A percentile compares a stretch with the other conserved stretches of the same genome.
Conservation (phyloP, 2,797 vertebrate genomes). For the Cercopithecus diana region DNA sequence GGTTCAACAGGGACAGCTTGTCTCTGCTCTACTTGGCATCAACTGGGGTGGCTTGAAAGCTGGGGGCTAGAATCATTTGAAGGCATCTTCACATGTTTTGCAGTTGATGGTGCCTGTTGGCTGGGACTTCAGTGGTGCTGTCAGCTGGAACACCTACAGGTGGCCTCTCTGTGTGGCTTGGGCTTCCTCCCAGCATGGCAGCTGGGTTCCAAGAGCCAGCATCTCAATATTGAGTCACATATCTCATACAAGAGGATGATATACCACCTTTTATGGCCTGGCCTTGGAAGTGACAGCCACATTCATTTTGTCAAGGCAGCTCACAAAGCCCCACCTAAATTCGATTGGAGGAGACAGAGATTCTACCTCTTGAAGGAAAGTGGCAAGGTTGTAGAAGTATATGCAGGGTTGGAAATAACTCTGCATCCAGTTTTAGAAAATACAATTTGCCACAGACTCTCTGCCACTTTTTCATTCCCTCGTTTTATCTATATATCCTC, state of each 20-base stretch:
- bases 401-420: constrained; percentile 9
- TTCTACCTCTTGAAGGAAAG: not conserved
- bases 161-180: not conserved
- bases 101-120: not conserved
- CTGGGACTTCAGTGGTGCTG: not conserved
- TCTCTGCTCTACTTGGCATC: not conserved
- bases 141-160: not conserved
- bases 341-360: not conserved
- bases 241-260: not conserved
- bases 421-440: not conserved
- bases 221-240: not conserved
- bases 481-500: not conserved
- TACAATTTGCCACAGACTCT: not conserved
- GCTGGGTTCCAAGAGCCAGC: not conserved
- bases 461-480: not conserved
- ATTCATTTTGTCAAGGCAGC: not conserved
- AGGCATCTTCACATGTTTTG: not conserved
- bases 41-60: not conserved
- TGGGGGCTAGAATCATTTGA: not conserved
- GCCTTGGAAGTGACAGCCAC: not conserved
- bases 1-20: not conserved
- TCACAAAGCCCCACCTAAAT: not conserved
- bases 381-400: not conserved
- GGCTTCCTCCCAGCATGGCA: not conserved
- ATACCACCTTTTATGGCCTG: not conserved